phyloP scores from a whole-genome alignment of 2,113 vertebrate genomes.

The Pseudorasbora parva region DNA sequence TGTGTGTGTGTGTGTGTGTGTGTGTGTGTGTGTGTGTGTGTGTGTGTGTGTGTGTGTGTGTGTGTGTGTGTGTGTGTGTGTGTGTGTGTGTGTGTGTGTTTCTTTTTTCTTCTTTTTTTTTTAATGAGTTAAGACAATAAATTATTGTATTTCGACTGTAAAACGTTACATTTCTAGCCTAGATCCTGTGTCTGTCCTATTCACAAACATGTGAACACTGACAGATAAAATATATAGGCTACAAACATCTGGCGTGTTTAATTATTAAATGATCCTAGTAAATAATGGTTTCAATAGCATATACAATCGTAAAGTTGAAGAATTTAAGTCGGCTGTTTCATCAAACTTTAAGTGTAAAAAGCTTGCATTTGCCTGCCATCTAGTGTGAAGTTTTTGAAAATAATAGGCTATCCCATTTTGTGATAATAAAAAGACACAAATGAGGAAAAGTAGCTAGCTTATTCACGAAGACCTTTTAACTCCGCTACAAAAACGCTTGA shows the following conservation, averaged over 20 bases:
- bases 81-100: no score
- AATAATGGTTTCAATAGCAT: not conserved
- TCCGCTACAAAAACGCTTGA: no score
- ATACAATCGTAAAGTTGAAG: not conserved
- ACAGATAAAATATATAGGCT: no score
- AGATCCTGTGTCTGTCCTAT: no score
- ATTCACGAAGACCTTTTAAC: no score
- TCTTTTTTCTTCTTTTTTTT: not conserved
- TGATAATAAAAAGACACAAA: not conserved
- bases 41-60: no score
- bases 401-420: not conserved
- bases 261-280: not conserved
- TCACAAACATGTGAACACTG: no score
- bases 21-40: no score
- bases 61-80: no score
- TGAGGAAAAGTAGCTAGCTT: not conserved
- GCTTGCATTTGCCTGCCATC: constrained; percentile 34
- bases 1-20: no score
- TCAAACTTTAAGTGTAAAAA: not conserved
- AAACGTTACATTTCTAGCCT: not conserved
- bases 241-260: no score
- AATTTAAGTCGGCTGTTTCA: no score
- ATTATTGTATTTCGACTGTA: not conserved
- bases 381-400: constrained; percentile 33
- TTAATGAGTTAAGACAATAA: not conserved